Conservation (phyloP, 2,888 invertebrate species). For the Cabera pusaria region DNA sequence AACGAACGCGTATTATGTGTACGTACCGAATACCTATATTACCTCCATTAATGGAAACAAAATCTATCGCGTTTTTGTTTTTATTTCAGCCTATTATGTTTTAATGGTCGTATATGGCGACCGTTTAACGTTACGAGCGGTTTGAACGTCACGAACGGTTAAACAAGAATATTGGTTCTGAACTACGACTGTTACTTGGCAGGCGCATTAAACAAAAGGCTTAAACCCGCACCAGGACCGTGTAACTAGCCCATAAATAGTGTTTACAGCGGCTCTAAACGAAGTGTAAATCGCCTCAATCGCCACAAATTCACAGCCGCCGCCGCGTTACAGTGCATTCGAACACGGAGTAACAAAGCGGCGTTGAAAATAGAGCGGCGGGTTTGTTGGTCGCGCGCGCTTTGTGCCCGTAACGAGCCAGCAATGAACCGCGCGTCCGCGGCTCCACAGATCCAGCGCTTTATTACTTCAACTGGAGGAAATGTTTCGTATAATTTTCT, state of each 20-base stretch:
- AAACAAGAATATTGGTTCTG: constrained; percentile 3
- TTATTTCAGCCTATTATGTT: too few relatives aligned
- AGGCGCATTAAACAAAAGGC: constrained; percentile 15
- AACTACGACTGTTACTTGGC: constrained; percentile 8
- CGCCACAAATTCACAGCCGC: constrained; percentile 26
- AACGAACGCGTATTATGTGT: too few relatives aligned
- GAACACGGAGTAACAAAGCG: constrained; percentile 26
- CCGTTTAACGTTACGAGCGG: neutral
- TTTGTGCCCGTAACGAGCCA: constrained; percentile 18
- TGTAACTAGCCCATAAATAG: constrained; percentile 26
- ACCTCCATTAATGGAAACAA: too few relatives aligned
- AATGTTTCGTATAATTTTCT: constrained; percentile 33
- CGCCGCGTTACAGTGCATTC: constrained; percentile 22
- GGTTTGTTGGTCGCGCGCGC: constrained; percentile 18
- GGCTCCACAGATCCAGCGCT: constrained; percentile 20
- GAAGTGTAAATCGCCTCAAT: constrained; percentile 31
- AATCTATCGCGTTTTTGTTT: too few relatives aligned
- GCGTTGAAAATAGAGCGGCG: constrained; percentile 23
- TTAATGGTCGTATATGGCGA: too few relatives aligned
- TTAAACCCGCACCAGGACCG: constrained; percentile 13
- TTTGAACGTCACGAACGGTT: constrained; percentile 1
- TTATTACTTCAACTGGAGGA: constrained; percentile 29
- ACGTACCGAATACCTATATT: too few relatives aligned
- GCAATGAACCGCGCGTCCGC: constrained; percentile 23
- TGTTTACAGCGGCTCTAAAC: constrained; percentile 24